These are phyloP conservation scores for Chrysotoxum bicinctum DNA, from an alignment of 2,888 invertebrate genomes.

Conservation along the genomic window DNA sequence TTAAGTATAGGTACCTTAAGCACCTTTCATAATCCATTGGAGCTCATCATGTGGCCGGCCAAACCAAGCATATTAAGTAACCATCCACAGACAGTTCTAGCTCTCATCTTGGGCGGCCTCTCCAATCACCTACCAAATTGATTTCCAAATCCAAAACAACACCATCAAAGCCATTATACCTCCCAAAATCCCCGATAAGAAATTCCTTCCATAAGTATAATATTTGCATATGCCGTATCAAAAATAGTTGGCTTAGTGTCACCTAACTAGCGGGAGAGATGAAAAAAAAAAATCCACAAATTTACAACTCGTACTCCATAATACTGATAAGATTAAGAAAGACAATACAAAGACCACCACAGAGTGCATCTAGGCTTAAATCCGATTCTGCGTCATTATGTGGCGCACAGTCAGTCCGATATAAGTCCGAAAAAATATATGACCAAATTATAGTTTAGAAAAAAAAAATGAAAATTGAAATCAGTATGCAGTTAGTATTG, in stretches of 20 bases:
- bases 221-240: conserved; percentile 31
- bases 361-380: neutral
- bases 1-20: neutral
- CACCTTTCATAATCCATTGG: conserved; percentile 15
- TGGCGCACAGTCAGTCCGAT: conserved; percentile 17
- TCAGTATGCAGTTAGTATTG: conserved; percentile 35
- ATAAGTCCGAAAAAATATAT: neutral
- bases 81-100: neutral
- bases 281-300: conserved; percentile 53
- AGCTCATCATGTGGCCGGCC: conserved; percentile 2
- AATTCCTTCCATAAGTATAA: neutral
- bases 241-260: conserved; percentile 54
- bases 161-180: conserved; percentile 43
- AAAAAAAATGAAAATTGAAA: conserved; percentile 64
- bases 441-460: neutral
- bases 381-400: neutral
- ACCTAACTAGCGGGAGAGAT: conserved; percentile 17
- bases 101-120: conserved; percentile 32
- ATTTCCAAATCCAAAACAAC: conserved; percentile 48
- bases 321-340: conserved; percentile 59
- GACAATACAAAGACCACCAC: conserved; percentile 56
- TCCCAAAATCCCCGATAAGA: conserved; percentile 24
- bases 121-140: conserved; percentile 47
- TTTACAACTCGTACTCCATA: conserved; percentile 55
- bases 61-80: conserved; percentile 10